Conservation (phyloP, 2,113 vertebrate genomes). For the Dasyornis broadbenti region DNA sequence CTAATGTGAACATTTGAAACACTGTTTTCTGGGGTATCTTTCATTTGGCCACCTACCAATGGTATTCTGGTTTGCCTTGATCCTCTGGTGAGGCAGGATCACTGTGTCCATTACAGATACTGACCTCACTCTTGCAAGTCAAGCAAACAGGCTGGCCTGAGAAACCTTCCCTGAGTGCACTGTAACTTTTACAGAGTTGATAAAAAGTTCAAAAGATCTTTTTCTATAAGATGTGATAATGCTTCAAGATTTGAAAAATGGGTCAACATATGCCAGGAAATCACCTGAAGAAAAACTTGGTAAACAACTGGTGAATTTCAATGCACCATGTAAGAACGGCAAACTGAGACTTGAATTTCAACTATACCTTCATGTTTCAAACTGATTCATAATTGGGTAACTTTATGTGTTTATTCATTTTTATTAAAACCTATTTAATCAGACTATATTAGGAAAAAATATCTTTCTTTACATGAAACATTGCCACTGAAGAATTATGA, state of each 20-base stretch:
- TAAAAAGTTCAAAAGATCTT: not conserved
- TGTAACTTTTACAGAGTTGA: not conserved
- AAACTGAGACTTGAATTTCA: not conserved
- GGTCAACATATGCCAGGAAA: not conserved
- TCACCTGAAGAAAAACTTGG: not conserved
- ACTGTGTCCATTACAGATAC: not conserved
- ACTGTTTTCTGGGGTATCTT: not conserved
- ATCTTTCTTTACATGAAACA: not conserved
- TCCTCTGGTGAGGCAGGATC: not conserved
- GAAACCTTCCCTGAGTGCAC: not conserved
- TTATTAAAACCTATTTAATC: not conserved
- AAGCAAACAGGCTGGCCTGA: not conserved
- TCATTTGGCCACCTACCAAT: not conserved
- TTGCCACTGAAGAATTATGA: not conserved
- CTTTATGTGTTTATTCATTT: not conserved
- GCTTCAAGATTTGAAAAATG: not conserved
- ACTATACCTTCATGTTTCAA: not conserved
- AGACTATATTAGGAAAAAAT: not conserved
- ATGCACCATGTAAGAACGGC: not conserved
- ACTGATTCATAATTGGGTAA: not conserved
- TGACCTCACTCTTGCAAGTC: not conserved
- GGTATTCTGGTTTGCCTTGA: not conserved
- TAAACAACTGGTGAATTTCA: not conserved
- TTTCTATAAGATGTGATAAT: not conserved
- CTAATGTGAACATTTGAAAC: slow-evolving; percentile 31